phyloP scores from a whole-genome alignment of 2,888 invertebrate species.

The Nasonovia ribisnigri region DNA sequence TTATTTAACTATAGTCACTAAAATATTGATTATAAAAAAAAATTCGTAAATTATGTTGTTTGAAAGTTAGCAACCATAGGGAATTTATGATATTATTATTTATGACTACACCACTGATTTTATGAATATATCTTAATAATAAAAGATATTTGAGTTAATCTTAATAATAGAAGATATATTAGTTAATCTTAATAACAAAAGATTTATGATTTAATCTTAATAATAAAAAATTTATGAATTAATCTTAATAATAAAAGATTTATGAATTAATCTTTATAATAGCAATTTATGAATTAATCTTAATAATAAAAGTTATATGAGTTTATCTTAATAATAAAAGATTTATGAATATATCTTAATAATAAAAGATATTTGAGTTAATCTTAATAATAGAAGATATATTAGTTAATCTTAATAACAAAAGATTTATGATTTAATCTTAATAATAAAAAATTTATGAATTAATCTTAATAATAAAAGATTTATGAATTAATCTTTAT shows the following conservation, averaged over 20 bases:
- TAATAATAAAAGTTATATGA: too few species aligned
- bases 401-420: neutral
- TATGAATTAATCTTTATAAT: too few species aligned
- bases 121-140: neutral
- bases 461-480: neutral
- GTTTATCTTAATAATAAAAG: too few species aligned
- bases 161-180: neutral
- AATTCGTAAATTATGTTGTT: neutral
- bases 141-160: too few species aligned
- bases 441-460: neutral
- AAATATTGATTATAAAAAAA: neutral
- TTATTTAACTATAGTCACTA: neutral
- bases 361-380: too few species aligned
- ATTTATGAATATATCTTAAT: neutral
- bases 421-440: too few species aligned
- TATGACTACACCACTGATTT: neutral
- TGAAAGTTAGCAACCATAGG: neutral
- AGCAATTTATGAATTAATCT: neutral
- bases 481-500: too few species aligned
- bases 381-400: too few species aligned
- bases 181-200: neutral
- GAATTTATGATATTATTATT: neutral
- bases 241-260: too few species aligned
- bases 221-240: too few species aligned
- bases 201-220: too few species aligned